phyloP scores from a whole-genome alignment of 2,797 vertebrate genomes.

The Spondyliosoma cantharus region DNA sequence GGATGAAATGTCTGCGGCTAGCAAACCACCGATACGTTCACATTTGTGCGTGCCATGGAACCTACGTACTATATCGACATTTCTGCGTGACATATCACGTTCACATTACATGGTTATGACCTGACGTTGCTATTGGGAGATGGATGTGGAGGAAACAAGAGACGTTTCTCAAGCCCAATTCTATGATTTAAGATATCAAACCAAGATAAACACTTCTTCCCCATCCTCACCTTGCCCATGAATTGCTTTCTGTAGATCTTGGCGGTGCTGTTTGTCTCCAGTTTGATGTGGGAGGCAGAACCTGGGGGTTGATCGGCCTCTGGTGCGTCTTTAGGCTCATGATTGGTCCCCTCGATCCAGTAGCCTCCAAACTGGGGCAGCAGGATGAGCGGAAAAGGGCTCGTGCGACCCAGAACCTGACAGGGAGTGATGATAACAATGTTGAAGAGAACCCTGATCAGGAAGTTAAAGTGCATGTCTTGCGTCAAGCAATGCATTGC shows the following conservation, averaged over 20 bases:
- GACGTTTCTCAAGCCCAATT: not conserved
- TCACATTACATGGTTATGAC: no score
- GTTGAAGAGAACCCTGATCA: not conserved
- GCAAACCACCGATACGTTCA: no score
- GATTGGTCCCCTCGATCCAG: slow-evolving; percentile 98
- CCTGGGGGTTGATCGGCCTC: slow-evolving; percentile 83
- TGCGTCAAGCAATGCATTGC: not conserved
- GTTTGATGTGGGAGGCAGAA: slow-evolving; percentile 84
- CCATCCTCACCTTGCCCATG: slow-evolving; percentile 89
- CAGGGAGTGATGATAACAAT: not conserved
- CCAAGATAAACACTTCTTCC: no score
- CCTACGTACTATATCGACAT: no score
- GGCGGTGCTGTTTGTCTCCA: slow-evolving; percentile 93
- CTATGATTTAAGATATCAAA: no score
- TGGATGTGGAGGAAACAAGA: not conserved
- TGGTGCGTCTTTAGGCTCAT: slow-evolving; percentile 84
- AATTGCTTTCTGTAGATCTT: slow-evolving; percentile 96
- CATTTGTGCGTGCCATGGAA: no score
- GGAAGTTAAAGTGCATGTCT: not conserved
- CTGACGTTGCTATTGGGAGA: no score
- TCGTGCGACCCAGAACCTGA: slow-evolving; percentile 91
- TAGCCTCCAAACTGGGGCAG: slow-evolving; percentile 98
- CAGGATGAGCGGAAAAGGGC: slow-evolving; percentile 95
- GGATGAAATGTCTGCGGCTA: no score
- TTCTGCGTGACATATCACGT: no score